Evolutionary conservation across 2,797 vertebrate species (phyloP), one percentile per base, ranked within the genome.

Genomic region (Valencia hispanica): DNA sequence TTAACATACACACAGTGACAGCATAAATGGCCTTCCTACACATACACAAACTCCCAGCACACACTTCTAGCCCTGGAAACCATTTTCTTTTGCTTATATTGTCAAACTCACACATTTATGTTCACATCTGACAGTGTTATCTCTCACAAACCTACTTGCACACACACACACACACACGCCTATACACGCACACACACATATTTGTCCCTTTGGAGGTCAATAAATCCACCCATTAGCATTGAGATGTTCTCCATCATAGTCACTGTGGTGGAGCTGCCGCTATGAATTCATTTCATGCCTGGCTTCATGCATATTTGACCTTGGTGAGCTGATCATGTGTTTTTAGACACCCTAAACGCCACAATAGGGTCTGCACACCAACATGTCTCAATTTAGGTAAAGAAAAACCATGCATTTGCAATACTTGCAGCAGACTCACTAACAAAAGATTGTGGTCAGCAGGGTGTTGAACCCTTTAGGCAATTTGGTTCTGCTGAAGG

Each of bases 261-360:
- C 86, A 85, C 79, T 86, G 84, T 89, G 79, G 82, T 86, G 81
- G 84, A 81, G 82, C 88, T 85, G 69, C 83, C 8, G 83, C 88
- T 87, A 74, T 83, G 86, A 87, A 87, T 91, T 89, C 78, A 88
- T 90, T 91, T 92, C 87, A 86, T 86, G 86, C 82, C 86, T 88
- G 87, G 75, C 86, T 92, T 91, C 86, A 88, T 88, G 82, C 85
- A 89, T 89, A 89, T 88, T 79, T 94, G 93, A 95, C 93, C 94
- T 94, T 91, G 89, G 53, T 78, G 72, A 68, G 79, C 76, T 86
- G 80, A 78, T 78, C 73, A n/a, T 73, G 73, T 69, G 59, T 61
- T 73, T 79, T 69, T 50, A 4, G 25, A 68, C 34, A 69, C 71
- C 41, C 68, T 0, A 48, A 11, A n/a, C 41, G 32, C 66, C 55